A percentile compares a stretch with the other conserved stretches of the same genome.
phyloP scores from a whole-genome alignment of 2,113 vertebrate species.

The Macaca mulatta region DNA sequence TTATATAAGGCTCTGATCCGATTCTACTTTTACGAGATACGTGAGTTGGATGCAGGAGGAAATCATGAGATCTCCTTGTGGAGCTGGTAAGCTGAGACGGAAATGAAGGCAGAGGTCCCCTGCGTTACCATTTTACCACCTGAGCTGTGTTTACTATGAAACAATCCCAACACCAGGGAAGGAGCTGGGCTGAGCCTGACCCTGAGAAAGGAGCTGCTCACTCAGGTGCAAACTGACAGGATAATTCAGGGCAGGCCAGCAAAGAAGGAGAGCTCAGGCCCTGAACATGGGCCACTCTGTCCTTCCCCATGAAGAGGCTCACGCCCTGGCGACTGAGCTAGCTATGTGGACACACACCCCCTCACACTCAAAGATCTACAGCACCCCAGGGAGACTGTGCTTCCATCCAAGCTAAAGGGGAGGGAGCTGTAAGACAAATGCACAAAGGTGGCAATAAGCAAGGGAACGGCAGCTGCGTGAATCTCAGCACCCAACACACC shows the following conservation, averaged over 20 bases:
- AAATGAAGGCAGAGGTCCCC: neutral
- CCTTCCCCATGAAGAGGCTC: no score
- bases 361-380: neutral
- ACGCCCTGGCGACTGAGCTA: no score
- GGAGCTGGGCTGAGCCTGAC: neutral
- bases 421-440: neutral
- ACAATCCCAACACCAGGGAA: neutral
- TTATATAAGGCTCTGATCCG: neutral
- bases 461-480: neutral
- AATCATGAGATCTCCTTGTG: neutral
- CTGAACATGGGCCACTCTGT: neutral
- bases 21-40: neutral
- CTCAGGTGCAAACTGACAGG: neutral
- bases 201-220: neutral
- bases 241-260: accelerated
- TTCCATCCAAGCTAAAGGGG: neutral
- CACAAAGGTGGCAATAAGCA: no score
- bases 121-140: neutral
- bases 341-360: neutral
- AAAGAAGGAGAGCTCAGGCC: neutral
- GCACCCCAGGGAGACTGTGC: neutral
- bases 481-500: neutral
- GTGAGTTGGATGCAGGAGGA: neutral
- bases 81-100: neutral
- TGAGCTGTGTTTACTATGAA: neutral